Percentiles rank a stretch among this genome's conserved stretches.
phyloP scores from a whole-genome alignment of 2,113 vertebrate genomes.

The Synodontis membranacea region DNA sequence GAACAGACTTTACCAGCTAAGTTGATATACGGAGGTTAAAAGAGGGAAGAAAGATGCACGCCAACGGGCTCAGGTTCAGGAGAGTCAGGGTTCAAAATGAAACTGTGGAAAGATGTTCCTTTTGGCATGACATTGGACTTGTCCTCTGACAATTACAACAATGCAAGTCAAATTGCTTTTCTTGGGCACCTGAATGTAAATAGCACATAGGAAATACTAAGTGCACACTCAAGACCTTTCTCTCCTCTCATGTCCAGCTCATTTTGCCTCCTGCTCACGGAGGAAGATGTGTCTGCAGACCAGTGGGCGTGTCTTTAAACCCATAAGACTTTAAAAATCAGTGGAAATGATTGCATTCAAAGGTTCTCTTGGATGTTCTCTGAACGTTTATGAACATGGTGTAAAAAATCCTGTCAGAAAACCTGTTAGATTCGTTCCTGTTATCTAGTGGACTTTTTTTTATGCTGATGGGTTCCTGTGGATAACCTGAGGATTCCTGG shows the following conservation, averaged over 20 bases:
- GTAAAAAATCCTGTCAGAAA: not conserved
- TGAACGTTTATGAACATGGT: not conserved
- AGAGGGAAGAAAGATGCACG: slow-evolving; percentile 15
- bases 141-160: not conserved
- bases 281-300: not conserved
- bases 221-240: not conserved
- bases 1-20: slow-evolving; percentile 38
- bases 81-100: slow-evolving; percentile 7
- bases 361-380: not conserved
- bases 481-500: slow-evolving; percentile 11
- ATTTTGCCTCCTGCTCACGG: not conserved
- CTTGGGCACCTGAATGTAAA: not conserved
- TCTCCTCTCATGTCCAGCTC: not conserved
- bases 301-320: not conserved
- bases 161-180: slow-evolving; percentile 10
- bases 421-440: not conserved
- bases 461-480: not conserved
- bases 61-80: not conserved
- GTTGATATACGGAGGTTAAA: slow-evolving; percentile 22
- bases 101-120: slow-evolving; percentile 19
- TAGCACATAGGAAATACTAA: not conserved
- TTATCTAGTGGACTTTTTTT: not conserved
- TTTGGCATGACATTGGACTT: slow-evolving; percentile 1
- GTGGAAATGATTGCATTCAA: not conserved
- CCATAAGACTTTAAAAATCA: not conserved